These are phyloP conservation scores for Euphonia xanthogaster DNA, from an alignment of 2,797 vertebrate genomes.

Conservation along the genomic window DNA sequence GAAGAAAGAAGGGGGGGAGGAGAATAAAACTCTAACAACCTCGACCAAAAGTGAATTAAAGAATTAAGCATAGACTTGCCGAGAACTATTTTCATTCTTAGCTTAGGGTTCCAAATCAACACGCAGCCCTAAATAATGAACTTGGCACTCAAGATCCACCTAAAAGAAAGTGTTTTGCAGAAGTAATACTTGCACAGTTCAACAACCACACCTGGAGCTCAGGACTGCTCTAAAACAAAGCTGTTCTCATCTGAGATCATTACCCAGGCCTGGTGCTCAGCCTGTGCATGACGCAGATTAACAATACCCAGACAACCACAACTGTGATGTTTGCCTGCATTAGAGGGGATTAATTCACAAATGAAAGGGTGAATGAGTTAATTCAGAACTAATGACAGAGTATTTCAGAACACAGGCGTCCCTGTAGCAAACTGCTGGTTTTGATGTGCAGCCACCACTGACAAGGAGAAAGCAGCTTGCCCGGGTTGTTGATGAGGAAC, in stretches of 20 bases:
- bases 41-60: not conserved
- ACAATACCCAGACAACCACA: slow-evolving; percentile 6
- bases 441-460: not conserved
- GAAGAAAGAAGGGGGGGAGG: not conserved
- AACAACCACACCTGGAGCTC: not conserved
- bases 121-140: not conserved
- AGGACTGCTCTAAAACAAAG: not conserved
- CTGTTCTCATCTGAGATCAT: not conserved
- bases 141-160: not conserved
- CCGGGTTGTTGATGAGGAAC: not conserved
- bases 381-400: slow-evolving; percentile 43
- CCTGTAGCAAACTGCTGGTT: not conserved
- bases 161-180: not conserved
- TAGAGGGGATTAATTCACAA: slow-evolving; percentile 35
- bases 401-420: not conserved
- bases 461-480: not conserved
- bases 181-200: not conserved
- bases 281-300: not conserved
- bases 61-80: not conserved
- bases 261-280: not conserved
- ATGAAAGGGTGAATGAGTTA: slow-evolving; percentile 24
- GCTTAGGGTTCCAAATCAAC: not conserved
- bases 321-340: not conserved
- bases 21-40: not conserved
- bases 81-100: not conserved